Evolutionary conservation across 2,797 vertebrate species (phyloP).

Genomic region (Bucorvus abyssinicus): DNA sequence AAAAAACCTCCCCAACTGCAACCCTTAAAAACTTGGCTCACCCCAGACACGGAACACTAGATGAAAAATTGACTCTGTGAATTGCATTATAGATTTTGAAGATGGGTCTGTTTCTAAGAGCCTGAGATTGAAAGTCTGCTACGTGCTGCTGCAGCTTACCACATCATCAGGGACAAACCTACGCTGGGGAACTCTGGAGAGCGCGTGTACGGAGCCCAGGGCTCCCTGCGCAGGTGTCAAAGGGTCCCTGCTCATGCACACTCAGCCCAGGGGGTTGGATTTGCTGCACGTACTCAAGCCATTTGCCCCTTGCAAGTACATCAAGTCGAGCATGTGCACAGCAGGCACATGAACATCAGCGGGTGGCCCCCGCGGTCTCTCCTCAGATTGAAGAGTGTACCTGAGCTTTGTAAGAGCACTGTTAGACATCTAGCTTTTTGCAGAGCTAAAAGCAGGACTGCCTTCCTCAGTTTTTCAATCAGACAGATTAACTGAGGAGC

Average conservation of each 20-base stretch:
- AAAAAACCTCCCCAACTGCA: neutral
- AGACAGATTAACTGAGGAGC: neutral
- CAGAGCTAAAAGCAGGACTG: neutral
- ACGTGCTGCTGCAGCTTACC: neutral
- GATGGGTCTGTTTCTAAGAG: constrained; percentile 21
- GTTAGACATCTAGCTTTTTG: neutral
- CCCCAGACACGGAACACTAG: neutral
- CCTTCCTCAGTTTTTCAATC: neutral
- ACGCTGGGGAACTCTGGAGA: neutral
- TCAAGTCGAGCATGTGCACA: neutral
- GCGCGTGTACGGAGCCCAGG: neutral
- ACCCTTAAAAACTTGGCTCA: constrained; percentile 28
- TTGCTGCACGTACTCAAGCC: neutral
- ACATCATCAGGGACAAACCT: neutral
- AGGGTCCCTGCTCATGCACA: neutral
- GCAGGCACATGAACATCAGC: accelerated
- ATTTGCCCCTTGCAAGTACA: neutral
- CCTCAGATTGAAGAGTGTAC: neutral
- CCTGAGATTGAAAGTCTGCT: neutral
- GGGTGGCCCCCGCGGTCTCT: neutral
- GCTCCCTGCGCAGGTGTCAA: neutral
- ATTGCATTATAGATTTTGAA: constrained; percentile 41
- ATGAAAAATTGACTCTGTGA: constrained; percentile 59
- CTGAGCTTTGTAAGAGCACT: neutral
- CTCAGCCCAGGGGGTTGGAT: neutral